Evolutionary conservation across 2,113 vertebrate genomes (phyloP).

Genomic region (Pampusana beccarii): DNA sequence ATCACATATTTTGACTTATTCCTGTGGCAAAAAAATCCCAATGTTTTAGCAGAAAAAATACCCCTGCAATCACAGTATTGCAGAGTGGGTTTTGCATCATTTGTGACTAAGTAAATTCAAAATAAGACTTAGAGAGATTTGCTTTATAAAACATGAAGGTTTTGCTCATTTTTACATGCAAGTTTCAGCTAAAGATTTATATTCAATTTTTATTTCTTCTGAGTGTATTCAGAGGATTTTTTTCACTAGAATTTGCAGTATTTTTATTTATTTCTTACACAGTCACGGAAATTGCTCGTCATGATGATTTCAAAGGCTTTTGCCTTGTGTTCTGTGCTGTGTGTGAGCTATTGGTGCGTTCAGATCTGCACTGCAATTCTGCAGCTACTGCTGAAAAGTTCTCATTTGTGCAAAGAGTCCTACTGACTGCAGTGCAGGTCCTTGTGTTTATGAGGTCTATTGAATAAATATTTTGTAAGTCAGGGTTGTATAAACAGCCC

Average conservation of each 20-base stretch:
- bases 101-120: not conserved
- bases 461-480: not conserved
- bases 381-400: not conserved
- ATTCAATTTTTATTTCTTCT: not conserved
- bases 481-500: not conserved
- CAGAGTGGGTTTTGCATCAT: not conserved
- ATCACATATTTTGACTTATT: not conserved
- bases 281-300: not conserved
- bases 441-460: not conserved
- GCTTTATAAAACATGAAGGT: not conserved
- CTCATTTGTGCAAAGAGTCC: not conserved
- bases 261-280: not conserved
- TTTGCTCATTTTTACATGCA: not conserved
- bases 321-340: fast-evolving
- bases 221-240: not conserved
- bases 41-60: not conserved
- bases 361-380: not conserved
- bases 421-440: not conserved
- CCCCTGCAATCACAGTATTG: not conserved
- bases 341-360: not conserved
- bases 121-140: not conserved
- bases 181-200: not conserved
- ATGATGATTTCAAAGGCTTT: not conserved
- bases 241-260: not conserved
- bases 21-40: not conserved